Base-by-base conservation (phyloP, 2,113 vertebrate genomes). In the Thunnus thynnus region DNA sequence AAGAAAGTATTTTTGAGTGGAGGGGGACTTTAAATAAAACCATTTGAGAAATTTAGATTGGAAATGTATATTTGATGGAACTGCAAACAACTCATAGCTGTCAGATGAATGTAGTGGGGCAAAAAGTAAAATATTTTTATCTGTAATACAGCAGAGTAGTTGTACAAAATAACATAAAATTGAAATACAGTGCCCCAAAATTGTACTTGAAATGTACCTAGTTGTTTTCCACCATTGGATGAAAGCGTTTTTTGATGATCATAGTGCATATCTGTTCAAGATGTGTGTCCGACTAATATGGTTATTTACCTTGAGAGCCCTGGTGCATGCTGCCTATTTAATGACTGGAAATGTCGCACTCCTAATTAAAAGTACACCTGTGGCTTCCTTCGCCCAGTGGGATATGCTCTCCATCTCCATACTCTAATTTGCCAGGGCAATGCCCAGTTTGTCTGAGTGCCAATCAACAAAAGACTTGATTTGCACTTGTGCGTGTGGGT, bases 341-440 rank as follows among this genome's bases (percentile, higher is more conserved):
- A 89, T 79, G 87, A 69, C 52, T 61, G 77, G 30, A 91, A 85
- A 89, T 82, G 86, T 90, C 70, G 52, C 68, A 22, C 47, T 71
- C 36, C 76, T 91, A 86, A 91, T 93, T 91, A 89, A 90, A 89
- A 89, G 85, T 70, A 76, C 88, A 91, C 90, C 90, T 91, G 89
- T 88, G 86, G 82, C 84, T 79, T 32, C 71, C 51, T 65, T 57
- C 13, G 4, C 89, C 74, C 88, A 44, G 69, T 82, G 84, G 86
- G 90, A 69, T 14, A 46, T 52, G 0, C 83, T 84, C 83, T 82
- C 76, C 66, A 60, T 78, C 67, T 82, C 86, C 52, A 62, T 36
- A 52, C 56, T 87, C 48, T 80, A 64, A 85, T 89, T 85, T 88
- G 64, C 57, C 72, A 17, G 86, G 71, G 71, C 73, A 68, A 17